Percentiles rank a stretch among this genome's conserved stretches.
These are phyloP conservation scores for Nemoura dubitans DNA, from an alignment of 2,888 invertebrate genomes.

Conservation along the genomic window DNA sequence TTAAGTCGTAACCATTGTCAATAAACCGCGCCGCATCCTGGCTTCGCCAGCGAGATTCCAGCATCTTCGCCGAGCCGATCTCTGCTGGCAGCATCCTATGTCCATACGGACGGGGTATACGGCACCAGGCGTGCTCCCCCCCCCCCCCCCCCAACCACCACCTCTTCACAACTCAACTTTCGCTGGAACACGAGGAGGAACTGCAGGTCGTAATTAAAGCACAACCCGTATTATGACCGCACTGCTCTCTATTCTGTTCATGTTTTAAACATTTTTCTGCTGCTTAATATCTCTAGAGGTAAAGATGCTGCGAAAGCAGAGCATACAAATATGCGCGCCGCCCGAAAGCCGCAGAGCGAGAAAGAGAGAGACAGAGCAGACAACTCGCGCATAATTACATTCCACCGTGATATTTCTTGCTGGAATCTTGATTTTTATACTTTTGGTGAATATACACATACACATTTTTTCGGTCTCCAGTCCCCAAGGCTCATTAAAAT, in stretches of 20 bases:
- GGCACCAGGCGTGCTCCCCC: too few relatives aligned
- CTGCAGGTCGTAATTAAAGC: too few relatives aligned
- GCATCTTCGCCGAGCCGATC: not conserved
- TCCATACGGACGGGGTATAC: too few relatives aligned
- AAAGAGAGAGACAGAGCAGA: not conserved
- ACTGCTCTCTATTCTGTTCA: not conserved
- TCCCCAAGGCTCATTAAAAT: not conserved
- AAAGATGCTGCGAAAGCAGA: not conserved
- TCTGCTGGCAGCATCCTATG: not conserved
- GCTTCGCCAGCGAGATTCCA: not conserved
- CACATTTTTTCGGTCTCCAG: not conserved
- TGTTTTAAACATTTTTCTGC: not conserved
- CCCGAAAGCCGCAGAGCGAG: not conserved
- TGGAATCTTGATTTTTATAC: not conserved
- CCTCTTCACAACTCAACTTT: too few relatives aligned
- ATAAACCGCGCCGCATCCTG: not conserved
- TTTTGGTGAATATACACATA: not conserved
- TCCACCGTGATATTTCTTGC: not conserved
- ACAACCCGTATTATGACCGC: not conserved
- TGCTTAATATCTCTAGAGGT: not conserved
- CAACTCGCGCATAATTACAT: not conserved
- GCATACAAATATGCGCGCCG: not conserved
- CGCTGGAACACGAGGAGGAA: too few relatives aligned
- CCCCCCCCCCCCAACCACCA: too few relatives aligned
- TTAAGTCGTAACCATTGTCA: conserved; percentile 9